Base-by-base conservation (phyloP, 2,113 vertebrate genomes). In the Paralichthys olivaceus region DNA sequence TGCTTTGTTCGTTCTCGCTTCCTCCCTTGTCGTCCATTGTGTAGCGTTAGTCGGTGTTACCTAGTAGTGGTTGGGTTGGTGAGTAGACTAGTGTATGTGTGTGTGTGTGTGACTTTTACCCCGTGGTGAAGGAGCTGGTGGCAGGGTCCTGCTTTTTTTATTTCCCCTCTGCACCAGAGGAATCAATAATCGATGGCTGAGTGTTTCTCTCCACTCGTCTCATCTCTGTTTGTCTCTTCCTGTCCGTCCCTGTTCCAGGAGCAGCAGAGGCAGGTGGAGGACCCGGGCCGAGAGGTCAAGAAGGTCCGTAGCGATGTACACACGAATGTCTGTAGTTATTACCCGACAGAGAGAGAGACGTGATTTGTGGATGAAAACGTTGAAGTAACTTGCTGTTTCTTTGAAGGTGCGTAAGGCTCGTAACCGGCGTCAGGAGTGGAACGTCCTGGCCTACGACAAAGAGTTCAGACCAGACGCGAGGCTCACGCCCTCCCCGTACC, bases 381-480 rank as follows among this genome's bases (percentile, higher is more conserved):
- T 45, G 0, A 11, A 4, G 43, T 47, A 6, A 37, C 37, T 12
- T 37, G 15, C 2, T 5, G 20, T 53, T 8, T 26, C 11, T 1
- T 7, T 74, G 4, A 68, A 93, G 92, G 92, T 93, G 68, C 93
- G 97, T 23, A 97, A 98, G 87, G 97, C 97, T 34, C 95, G 97
- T 17, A 98, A 97, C 89, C 93, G 97, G 1, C 95, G 96, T 1
- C 96, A 97, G 92, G 96, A 97, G 90, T 98, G 97, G 97, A 97
- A 96, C 83, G 95, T 98, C 77, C 94, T 98, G 95, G 96, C 96
- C 1, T 96, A 97, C 53, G 97, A 98, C 88, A 98, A 97, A 87
- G 97, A 98, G 89, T 96, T 98, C 87, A 93, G 97, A 67, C 96
- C 97, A 0, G 97, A 97, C 73, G 94, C 95, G 80, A 91, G 96